Conservation (phyloP, 2,888 invertebrate genomes). For the Drosophila barbarae region DNA sequence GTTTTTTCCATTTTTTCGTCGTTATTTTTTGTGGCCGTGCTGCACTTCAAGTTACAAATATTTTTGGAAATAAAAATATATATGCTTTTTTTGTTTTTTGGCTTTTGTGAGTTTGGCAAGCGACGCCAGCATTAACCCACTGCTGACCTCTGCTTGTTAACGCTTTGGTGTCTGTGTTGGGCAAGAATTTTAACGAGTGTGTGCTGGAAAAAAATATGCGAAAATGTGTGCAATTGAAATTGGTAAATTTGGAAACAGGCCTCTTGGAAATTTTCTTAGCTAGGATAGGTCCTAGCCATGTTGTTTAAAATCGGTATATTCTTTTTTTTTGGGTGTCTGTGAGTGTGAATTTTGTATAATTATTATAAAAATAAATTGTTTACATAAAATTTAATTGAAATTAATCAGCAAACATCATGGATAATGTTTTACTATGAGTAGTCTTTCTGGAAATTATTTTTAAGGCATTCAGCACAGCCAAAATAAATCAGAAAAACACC, state of each 20-base stretch:
- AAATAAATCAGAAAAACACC: not conserved
- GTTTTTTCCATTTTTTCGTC: slow-evolving; percentile 14
- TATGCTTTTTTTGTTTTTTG: not conserved
- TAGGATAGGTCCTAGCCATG: not conserved
- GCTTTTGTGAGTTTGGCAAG: slow-evolving; percentile 29
- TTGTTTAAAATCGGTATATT: no score
- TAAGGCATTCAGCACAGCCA: not conserved
- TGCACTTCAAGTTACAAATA: slow-evolving; percentile 30
- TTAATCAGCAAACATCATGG: not conserved
- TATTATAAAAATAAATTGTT: not conserved
- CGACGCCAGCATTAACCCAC: slow-evolving; percentile 25
- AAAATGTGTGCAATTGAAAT: slow-evolving; percentile 33
- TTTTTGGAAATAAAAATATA: slow-evolving; percentile 26
- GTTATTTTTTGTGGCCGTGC: slow-evolving; percentile 9
- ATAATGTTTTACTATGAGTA: not conserved
- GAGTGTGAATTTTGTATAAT: not conserved
- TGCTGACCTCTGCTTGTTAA: slow-evolving; percentile 32
- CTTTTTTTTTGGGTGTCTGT: not conserved
- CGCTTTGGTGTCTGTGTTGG: slow-evolving; percentile 20
- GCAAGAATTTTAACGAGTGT: slow-evolving; percentile 27
- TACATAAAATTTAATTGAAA: not conserved
- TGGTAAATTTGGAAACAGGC: slow-evolving; percentile 16
- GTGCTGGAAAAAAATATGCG: slow-evolving; percentile 15
- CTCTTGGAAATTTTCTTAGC: not conserved
- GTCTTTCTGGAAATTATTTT: not conserved